A percentile compares a stretch with the other conserved stretches of the same genome.
phyloP scores from a whole-genome alignment of 2,797 vertebrate species.

The Poecilia velifera region DNA sequence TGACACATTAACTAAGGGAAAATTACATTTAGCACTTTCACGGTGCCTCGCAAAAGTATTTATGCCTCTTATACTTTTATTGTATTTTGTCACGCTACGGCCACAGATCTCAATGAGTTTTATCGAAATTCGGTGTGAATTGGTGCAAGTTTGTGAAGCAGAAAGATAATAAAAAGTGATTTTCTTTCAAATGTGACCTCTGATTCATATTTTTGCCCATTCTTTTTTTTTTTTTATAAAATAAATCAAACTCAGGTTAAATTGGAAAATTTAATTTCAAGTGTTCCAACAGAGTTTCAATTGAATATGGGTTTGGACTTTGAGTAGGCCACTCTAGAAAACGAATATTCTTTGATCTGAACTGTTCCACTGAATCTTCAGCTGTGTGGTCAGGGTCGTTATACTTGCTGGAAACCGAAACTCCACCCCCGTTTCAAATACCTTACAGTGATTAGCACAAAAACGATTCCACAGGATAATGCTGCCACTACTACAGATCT shows the following conservation, averaged over 20 bases:
- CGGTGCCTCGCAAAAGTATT: background rate
- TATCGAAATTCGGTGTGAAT: background rate
- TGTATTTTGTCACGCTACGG: background rate
- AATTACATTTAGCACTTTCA: constrained; percentile 12
- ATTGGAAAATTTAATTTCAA: background rate
- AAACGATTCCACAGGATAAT: background rate
- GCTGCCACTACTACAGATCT: background rate
- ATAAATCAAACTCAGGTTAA: background rate
- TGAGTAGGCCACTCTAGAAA: background rate
- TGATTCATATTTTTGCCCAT: background rate
- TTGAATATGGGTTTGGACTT: background rate
- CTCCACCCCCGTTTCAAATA: background rate
- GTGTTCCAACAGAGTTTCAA: background rate
- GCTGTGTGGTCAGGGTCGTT: background rate
- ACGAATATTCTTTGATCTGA: background rate
- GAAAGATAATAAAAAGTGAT: background rate
- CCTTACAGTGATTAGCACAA: background rate
- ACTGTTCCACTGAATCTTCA: background rate
- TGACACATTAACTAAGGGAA: constrained; percentile 45
- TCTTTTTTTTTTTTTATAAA: background rate
- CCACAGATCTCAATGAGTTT: background rate
- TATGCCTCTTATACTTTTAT: background rate
- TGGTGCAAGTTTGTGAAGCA: background rate
- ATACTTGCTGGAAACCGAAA: background rate
- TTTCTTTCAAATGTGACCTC: background rate